These are phyloP conservation scores for Conger conger DNA, from an alignment of 2,113 vertebrate species.

Conservation along the genomic window DNA sequence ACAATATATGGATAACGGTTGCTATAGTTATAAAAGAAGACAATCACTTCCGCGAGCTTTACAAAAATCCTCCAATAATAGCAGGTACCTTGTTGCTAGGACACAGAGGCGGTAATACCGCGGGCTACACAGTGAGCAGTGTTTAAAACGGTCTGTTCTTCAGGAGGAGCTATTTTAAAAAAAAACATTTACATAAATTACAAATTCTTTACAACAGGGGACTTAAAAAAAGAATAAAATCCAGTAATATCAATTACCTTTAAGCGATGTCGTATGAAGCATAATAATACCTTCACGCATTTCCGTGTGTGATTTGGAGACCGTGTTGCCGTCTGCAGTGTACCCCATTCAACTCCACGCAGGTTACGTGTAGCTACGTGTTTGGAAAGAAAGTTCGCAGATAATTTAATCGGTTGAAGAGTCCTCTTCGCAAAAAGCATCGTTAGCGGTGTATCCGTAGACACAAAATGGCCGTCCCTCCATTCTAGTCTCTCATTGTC, in stretches of 20 bases:
- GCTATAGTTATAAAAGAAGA: slow-evolving; percentile 49
- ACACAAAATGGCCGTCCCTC: not conserved
- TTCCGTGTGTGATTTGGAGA: not conserved
- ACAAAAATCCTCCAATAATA: slow-evolving; percentile 53
- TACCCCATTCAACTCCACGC: not conserved
- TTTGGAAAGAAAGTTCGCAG: not conserved
- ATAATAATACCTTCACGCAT: not conserved
- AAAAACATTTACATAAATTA: slow-evolving; percentile 84
- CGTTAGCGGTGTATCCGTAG: not conserved
- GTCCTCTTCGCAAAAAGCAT: not conserved
- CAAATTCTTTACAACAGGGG: slow-evolving; percentile 76
- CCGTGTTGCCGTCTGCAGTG: not conserved
- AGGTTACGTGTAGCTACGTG: not conserved
- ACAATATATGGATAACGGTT: slow-evolving; percentile 50
- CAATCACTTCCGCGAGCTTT: slow-evolving; percentile 30
- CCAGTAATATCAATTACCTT: not conserved
- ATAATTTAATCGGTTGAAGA: not conserved
- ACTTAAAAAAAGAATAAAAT: slow-evolving; percentile 50
- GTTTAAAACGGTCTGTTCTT: slow-evolving; percentile 45
- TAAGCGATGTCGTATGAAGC: not conserved
- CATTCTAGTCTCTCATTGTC: not conserved
- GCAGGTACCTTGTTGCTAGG: slow-evolving; percentile 58
- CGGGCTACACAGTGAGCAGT: slow-evolving; percentile 54
- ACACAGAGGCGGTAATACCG: slow-evolving; percentile 48
- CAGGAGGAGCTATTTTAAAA: slow-evolving; percentile 61